Evolutionary conservation across 2,797 vertebrate species (phyloP).

Genomic region (Myiotriccus ornatus): DNA sequence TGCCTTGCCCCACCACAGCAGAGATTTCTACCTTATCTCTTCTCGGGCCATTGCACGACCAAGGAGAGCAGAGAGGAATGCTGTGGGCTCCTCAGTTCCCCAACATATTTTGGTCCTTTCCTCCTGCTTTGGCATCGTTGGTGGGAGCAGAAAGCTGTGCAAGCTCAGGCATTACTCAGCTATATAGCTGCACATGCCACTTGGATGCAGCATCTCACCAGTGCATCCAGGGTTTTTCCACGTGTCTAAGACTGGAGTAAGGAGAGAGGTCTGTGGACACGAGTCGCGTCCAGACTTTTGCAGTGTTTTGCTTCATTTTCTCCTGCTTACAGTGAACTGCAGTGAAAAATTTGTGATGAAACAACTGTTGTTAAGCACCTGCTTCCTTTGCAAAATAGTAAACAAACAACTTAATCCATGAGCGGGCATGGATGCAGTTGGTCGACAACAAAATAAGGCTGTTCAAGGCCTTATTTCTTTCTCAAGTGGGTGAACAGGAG

Average conservation of each 20-base stretch:
- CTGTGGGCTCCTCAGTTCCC: neutral
- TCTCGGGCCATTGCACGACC: too few relatives aligned
- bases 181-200: neutral
- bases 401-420: neutral
- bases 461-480: neutral
- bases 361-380: neutral
- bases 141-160: neutral
- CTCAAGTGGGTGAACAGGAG: neutral
- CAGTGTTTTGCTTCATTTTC: neutral
- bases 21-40: neutral
- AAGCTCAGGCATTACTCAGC: neutral
- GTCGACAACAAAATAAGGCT: neutral
- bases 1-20: neutral
- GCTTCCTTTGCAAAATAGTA: neutral
- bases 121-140: neutral
- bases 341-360: neutral
- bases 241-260: neutral
- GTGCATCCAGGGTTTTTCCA: neutral
- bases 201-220: neutral
- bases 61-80: neutral
- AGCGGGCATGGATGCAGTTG: neutral
- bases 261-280: neutral
- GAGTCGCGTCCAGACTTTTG: neutral
- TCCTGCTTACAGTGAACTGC: neutral
- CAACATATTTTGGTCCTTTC: rapidly evolving